Conservation (phyloP, 1,140 invertebrate genomes). For the Drosophila arizonae region DNA sequence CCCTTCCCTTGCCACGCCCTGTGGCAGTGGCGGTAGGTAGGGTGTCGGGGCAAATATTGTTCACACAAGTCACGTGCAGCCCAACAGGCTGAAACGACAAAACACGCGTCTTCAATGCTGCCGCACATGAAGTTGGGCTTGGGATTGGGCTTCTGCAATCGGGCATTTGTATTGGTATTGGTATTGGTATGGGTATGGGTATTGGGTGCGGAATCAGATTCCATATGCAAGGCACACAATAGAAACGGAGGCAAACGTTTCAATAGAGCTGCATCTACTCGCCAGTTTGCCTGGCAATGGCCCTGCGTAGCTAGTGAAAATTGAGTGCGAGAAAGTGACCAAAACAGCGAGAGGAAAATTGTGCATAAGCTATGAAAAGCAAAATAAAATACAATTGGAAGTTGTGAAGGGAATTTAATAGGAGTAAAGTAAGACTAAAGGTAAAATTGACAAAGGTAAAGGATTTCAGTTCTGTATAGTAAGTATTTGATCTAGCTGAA, state of each 20-base stretch:
- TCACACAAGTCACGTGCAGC: slow-evolving; percentile 70
- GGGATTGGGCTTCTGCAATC: neutral
- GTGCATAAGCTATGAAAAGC: too few relatives aligned
- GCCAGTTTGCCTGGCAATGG: neutral
- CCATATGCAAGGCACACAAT: slow-evolving; percentile 21
- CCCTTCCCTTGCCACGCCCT: slow-evolving; percentile 3
- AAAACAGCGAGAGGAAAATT: too few relatives aligned
- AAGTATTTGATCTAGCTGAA: too few relatives aligned
- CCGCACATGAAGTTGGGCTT: slow-evolving; percentile 27
- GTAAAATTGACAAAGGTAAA: too few relatives aligned
- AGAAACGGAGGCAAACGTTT: slow-evolving; percentile 25
- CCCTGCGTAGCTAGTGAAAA: neutral
- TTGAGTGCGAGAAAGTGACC: neutral
- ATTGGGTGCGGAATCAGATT: slow-evolving; percentile 18
- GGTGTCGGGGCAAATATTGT: slow-evolving; percentile 25
- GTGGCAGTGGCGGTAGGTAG: neutral
- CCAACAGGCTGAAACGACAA: slow-evolving; percentile 57
- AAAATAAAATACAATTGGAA: too few relatives aligned
- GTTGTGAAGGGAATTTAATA: too few relatives aligned
- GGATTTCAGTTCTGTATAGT: too few relatives aligned
- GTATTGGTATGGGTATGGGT: neutral
- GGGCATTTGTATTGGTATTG: neutral
- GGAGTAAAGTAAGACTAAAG: neutral
- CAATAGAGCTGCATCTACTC: slow-evolving; percentile 15
- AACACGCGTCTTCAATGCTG: slow-evolving; percentile 63